A percentile compares a stretch with the other conserved stretches of the same genome.
Evolutionary conservation across 2,113 vertebrate species (phyloP).

Genomic region (Falcunculus frontatus): DNA sequence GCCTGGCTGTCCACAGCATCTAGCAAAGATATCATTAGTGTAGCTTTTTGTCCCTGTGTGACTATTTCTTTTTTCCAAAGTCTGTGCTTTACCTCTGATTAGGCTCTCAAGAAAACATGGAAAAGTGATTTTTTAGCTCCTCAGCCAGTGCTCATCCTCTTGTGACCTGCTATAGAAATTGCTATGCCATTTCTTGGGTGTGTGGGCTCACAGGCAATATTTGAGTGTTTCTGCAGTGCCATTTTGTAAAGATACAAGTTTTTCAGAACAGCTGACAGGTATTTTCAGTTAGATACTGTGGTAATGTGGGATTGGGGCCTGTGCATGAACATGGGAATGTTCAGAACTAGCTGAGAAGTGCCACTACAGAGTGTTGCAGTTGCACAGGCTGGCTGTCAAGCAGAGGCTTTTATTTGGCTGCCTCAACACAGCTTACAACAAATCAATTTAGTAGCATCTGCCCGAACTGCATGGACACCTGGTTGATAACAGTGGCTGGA

Average conservation of each 20-base stretch:
- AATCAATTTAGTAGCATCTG: not conserved
- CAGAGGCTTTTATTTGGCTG: not conserved
- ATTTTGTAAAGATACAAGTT: not conserved
- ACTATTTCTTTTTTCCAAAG: not conserved
- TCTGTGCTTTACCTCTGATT: not conserved
- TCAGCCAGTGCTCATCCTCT: not conserved
- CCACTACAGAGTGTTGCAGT: not conserved
- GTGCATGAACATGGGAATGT: not conserved
- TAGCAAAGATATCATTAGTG: not conserved
- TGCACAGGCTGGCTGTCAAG: not conserved
- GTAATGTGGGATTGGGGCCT: not conserved
- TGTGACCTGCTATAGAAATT: not conserved
- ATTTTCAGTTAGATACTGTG: not conserved
- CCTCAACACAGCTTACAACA: not conserved
- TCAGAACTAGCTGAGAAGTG: not conserved
- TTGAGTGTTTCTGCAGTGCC: not conserved
- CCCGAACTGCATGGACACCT: not conserved
- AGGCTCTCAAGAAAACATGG: not conserved
- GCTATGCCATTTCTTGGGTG: not conserved
- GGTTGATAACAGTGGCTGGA: accelerated
- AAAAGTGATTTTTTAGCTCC: not conserved
- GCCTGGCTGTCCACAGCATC: not conserved
- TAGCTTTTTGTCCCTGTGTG: not conserved
- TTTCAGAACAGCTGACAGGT: not conserved
- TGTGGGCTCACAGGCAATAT: not conserved